A percentile compares a stretch with the other conserved stretches of the same genome.
phyloP scores from a whole-genome alignment of 2,113 vertebrate species.

The Neomonachus schauinslandi region DNA sequence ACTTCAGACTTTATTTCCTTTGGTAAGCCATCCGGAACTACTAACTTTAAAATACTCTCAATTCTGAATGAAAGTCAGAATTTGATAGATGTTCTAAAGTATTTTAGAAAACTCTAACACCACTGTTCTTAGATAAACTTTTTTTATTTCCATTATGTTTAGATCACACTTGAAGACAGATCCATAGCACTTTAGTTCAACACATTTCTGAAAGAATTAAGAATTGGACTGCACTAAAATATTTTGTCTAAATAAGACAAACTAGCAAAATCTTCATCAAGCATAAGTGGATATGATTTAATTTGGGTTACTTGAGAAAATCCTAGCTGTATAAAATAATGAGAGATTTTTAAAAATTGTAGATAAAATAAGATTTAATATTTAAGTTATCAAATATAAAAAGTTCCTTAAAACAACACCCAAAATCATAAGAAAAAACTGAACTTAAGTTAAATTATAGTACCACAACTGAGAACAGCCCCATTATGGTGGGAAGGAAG shows the following conservation, averaged over 20 bases:
- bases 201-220: not conserved
- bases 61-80: not conserved
- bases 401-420: not conserved
- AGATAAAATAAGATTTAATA: not conserved
- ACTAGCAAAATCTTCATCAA: not conserved
- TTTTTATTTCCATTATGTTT: not conserved
- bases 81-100: not conserved
- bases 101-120: not conserved
- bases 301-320: constrained; percentile 5
- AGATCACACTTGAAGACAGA: not conserved
- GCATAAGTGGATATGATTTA: not conserved
- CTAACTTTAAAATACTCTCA: not conserved
- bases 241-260: not conserved
- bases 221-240: not conserved
- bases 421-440: not conserved
- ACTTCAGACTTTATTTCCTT: constrained; percentile 50
- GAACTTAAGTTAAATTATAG: not conserved
- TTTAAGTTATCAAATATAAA: not conserved
- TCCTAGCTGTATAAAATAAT: not conserved
- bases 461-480: not conserved
- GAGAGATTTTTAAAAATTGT: not conserved
- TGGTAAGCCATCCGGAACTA: constrained; percentile 25
- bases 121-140: not conserved
- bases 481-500: not conserved
- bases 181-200: not conserved